A percentile compares a stretch with the other conserved stretches of the same genome.
Evolutionary conservation across 1,140 invertebrate genomes (phyloP).

Genomic region (Hesperophylax magnus): DNA sequence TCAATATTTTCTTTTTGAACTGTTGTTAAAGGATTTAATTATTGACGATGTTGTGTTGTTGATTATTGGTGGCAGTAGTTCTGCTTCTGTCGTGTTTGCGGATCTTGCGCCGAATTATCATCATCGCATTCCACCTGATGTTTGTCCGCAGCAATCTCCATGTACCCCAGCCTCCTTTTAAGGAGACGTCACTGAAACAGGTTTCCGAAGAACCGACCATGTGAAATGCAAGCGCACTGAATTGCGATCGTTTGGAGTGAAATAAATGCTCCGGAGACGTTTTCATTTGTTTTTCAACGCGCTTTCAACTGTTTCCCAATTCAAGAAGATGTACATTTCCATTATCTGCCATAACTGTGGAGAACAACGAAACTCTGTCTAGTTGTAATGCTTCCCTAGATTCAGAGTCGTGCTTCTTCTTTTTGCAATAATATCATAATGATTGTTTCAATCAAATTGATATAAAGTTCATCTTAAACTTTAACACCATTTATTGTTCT

Average conservation of each 20-base stretch:
- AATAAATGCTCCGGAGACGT: constrained; percentile 22
- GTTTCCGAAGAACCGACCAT: constrained; percentile 32
- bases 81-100: background rate
- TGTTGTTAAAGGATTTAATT: too few species aligned
- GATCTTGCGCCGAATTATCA: constrained; percentile 14
- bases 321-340: too few species aligned
- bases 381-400: too few species aligned
- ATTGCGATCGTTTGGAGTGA: constrained; percentile 27
- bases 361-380: too few species aligned
- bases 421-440: background rate
- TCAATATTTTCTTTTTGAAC: too few species aligned
- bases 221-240: constrained; percentile 28
- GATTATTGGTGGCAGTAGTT: background rate
- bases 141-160: constrained; percentile 19
- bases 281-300: constrained; percentile 31
- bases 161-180: constrained; percentile 20
- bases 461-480: background rate
- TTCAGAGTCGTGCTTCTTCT: background rate
- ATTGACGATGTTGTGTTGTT: too few species aligned
- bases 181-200: constrained; percentile 33
- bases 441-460: too few species aligned
- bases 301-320: background rate
- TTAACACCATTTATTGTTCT: background rate
- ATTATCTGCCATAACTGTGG: too few species aligned
- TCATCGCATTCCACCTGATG: constrained; percentile 36